A percentile compares a stretch with the other conserved stretches of the same genome.
These are phyloP conservation scores for Caenorhabditis imperialis DNA, from an alignment of 2,888 invertebrate genomes.

Conservation along the genomic window DNA sequence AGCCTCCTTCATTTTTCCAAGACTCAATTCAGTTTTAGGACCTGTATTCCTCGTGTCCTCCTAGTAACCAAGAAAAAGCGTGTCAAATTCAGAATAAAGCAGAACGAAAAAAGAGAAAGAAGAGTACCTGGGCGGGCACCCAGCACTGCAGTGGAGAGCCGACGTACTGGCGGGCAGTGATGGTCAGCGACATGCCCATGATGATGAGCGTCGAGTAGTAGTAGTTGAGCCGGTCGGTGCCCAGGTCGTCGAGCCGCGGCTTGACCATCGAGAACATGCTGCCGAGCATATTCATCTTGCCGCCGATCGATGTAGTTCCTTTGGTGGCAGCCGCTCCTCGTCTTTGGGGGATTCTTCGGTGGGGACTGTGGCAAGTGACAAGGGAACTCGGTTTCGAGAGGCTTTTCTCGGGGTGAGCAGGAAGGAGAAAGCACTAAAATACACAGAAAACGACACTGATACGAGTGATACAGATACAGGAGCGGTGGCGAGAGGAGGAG, in stretches of 20 bases:
- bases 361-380: slow-evolving; percentile 8
- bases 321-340: slow-evolving; percentile 21
- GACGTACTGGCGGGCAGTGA: slow-evolving; percentile 75
- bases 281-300: slow-evolving; percentile 56
- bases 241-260: slow-evolving; percentile 64
- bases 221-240: slow-evolving; percentile 74
- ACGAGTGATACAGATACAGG: slow-evolving; percentile 34
- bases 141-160: slow-evolving; percentile 77
- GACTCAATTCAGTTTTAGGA: too few species aligned
- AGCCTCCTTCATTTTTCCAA: too few species aligned
- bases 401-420: slow-evolving; percentile 38
- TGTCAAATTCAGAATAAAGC: too few species aligned
- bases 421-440: slow-evolving; percentile 40
- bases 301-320: slow-evolving; percentile 32
- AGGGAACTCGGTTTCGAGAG: slow-evolving; percentile 47
- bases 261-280: slow-evolving; percentile 59
- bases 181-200: slow-evolving; percentile 62
- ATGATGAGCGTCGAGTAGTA: slow-evolving; percentile 76
- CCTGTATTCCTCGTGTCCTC: too few species aligned
- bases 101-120: not conserved
- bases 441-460: slow-evolving; percentile 39
- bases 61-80: too few species aligned
- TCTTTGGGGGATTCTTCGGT: slow-evolving; percentile 26
- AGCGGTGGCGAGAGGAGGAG: not conserved
- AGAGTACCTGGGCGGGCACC: slow-evolving; percentile 71